Evolutionary conservation across 2,797 vertebrate genomes (phyloP).

Genomic region (Falco concolor): DNA sequence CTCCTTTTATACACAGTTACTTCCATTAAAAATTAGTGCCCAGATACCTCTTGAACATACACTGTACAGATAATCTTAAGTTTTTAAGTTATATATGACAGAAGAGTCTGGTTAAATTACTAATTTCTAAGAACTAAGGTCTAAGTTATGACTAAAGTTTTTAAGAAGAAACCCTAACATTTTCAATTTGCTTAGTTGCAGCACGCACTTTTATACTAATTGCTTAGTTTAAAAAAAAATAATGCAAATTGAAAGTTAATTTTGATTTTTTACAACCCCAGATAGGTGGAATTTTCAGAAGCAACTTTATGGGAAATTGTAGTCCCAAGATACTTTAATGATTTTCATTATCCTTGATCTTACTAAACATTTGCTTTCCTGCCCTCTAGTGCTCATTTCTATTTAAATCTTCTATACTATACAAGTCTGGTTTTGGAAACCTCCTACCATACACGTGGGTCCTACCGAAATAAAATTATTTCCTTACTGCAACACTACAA

Average conservation of each 20-base stretch:
- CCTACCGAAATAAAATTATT: neutral
- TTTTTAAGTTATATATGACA: neutral
- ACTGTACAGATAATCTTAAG: neutral
- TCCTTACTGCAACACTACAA: neutral
- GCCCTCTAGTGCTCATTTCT: conserved; percentile 36
- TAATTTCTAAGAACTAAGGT: neutral
- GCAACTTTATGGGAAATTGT: neutral
- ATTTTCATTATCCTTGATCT: neutral
- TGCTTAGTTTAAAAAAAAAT: neutral
- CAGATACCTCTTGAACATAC: neutral
- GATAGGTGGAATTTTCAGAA: neutral
- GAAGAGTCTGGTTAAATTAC: neutral
- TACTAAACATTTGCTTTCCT: neutral
- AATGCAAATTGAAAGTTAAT: neutral
- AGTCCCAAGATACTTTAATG: neutral
- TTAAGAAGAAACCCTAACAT: neutral
- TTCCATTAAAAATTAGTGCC: neutral
- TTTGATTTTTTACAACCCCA: neutral
- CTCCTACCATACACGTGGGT: neutral
- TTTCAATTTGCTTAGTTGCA: neutral
- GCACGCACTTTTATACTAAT: neutral
- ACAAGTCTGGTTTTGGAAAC: neutral
- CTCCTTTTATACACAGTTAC: neutral
- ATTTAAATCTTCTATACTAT: neutral
- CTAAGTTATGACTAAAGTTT: neutral